These are phyloP conservation scores for Alcedo quadribrachys DNA, from an alignment of 2,797 vertebrate species.

Conservation along the genomic window DNA sequence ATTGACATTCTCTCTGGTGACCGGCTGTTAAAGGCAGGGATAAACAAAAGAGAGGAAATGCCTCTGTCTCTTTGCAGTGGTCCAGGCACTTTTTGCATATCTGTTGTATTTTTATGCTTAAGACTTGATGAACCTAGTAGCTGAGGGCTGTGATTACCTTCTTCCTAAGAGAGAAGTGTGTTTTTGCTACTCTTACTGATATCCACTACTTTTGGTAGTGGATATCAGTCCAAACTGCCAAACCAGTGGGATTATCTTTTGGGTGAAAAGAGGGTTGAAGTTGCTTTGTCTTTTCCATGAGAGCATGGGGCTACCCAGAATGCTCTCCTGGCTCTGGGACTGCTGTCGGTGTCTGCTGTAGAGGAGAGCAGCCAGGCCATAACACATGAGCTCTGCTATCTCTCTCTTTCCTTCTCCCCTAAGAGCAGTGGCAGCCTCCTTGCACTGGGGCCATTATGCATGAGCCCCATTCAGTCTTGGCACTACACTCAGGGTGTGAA, in stretches of 20 bases:
- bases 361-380: background rate
- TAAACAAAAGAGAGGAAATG: background rate
- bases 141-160: background rate
- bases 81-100: background rate
- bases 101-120: background rate
- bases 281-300: background rate
- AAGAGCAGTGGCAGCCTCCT: fast-evolving
- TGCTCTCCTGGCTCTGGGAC: background rate
- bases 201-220: too few relatives aligned
- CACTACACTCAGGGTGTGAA: background rate
- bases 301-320: background rate
- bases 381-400: background rate
- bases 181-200: background rate
- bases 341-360: background rate
- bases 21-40: background rate
- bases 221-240: background rate
- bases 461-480: background rate
- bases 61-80: background rate
- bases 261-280: background rate
- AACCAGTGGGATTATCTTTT: background rate
- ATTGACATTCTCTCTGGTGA: background rate
- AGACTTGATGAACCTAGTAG: background rate
- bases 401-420: background rate
- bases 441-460: background rate
- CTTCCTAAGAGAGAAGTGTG: background rate